Percentiles rank a stretch among this genome's conserved stretches.
Evolutionary conservation across 2,888 invertebrate genomes (phyloP).

Genomic region (Folsomia candida): DNA sequence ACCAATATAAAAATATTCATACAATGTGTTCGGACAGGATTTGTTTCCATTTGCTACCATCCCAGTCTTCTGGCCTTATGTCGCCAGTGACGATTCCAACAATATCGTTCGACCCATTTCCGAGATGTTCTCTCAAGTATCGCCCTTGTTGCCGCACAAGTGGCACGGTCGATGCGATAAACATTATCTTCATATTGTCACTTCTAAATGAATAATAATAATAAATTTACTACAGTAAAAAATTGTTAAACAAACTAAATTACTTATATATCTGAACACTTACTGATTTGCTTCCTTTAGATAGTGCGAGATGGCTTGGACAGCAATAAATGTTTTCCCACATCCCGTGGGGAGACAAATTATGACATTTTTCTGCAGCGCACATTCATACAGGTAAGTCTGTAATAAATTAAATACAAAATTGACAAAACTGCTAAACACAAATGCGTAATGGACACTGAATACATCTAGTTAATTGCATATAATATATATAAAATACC

Average conservation of each 20-base stretch:
- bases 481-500: not conserved
- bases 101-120: not conserved
- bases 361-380: not conserved
- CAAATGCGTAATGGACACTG: no score
- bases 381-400: not conserved
- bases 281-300: no score
- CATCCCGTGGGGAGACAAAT: not conserved
- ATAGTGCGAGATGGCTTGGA: not conserved
- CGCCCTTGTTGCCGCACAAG: not conserved
- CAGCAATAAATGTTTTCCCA: slow-evolving; percentile 1
- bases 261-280: not conserved
- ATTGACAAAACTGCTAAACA: no score
- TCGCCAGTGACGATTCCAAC: not conserved
- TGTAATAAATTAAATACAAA: no score
- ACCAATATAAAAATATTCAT: no score
- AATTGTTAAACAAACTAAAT: not conserved
- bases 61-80: not conserved
- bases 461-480: no score
- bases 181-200: slow-evolving; percentile 3
- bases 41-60: not conserved
- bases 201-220: no score
- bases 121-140: not conserved
- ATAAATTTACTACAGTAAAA: not conserved
- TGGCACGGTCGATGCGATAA: slow-evolving; percentile 3
- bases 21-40: not conserved